A percentile compares a stretch with the other conserved stretches of the same genome.
Evolutionary conservation across 2,888 invertebrate genomes (phyloP).

Genomic region (Lepidochrysops patricia): DNA sequence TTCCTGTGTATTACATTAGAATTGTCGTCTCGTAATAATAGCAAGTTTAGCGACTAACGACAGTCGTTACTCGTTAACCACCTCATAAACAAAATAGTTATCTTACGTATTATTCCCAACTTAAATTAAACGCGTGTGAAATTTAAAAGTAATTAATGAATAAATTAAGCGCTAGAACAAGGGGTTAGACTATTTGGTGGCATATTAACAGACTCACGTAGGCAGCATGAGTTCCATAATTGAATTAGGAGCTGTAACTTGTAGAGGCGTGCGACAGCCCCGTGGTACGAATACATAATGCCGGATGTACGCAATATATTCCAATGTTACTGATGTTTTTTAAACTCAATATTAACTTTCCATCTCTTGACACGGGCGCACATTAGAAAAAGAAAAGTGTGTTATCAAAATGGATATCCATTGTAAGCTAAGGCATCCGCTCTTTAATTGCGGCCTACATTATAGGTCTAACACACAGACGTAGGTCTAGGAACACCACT

Average conservation of each 20-base stretch:
- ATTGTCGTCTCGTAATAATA: background rate
- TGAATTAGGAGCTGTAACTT: slow-evolving; percentile 47
- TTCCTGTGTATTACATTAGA: no score
- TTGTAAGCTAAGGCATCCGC: background rate
- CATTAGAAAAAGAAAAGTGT: background rate
- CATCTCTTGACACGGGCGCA: background rate
- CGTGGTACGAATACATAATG: slow-evolving; percentile 34
- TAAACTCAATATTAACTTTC: slow-evolving; percentile 5
- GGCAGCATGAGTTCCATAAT: slow-evolving; percentile 41
- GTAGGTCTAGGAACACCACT: no score
- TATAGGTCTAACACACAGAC: background rate
- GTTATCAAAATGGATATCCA: no score
- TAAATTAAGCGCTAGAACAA: background rate
- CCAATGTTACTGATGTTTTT: background rate
- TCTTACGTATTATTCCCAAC: background rate
- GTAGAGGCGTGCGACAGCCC: slow-evolving; percentile 34
- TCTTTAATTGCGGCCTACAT: background rate
- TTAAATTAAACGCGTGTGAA: slow-evolving; percentile 1
- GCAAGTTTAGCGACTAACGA: background rate
- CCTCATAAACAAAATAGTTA: background rate
- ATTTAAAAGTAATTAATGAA: background rate
- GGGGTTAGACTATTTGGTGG: background rate
- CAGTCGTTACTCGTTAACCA: background rate
- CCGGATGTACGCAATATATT: background rate
- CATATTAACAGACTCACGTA: slow-evolving; percentile 23